Base-by-base conservation (phyloP, 2,113 vertebrate genomes). In the Danionella cerebrum region DNA sequence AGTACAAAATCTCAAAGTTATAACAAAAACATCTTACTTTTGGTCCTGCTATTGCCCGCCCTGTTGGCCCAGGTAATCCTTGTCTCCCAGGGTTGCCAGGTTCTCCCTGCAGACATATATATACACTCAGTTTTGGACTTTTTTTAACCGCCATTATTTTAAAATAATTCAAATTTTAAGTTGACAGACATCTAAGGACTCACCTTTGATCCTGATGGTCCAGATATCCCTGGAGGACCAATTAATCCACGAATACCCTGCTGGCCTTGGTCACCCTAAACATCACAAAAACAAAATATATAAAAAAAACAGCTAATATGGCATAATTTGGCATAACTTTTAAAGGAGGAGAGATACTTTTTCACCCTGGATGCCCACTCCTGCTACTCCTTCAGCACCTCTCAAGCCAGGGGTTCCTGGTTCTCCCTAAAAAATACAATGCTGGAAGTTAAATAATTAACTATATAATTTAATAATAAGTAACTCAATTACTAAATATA, bases 251-350 rank as follows among this genome's bases (percentile, higher is more conserved):
- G 81, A 53, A 90, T 84, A 72, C 93, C 93, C 79, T 92, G 89
- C 66, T 92, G 91, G 60, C 92, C 92, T 83, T 93, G 90, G 78
- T 94, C 92, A 27, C 92, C 93, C 92, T 93, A 18, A 22, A 19
- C 21, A 24, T 21, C n/a, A 65, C 3, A 62, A 25, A 25, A 66
- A 5, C 4, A 58, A 63, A 21, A 27, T 8, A 19, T n/a, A n/a
- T n/a, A n/a, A n/a, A n/a, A n/a, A n/a, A n/a, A n/a, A n/a, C n/a
- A n/a, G n/a, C n/a, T n/a, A n/a, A n/a, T n/a, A n/a, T n/a, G n/a
- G n/a, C n/a, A n/a, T n/a, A n/a, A n/a, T n/a, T n/a, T n/a, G n/a
- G n/a, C n/a, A n/a, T n/a, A n/a, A n/a, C n/a, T n/a, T n/a, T n/a
- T n/a, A n/a, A n/a, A n/a, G n/a, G 6, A 10, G 2, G 51, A 36